Percentiles rank a stretch among this genome's conserved stretches.
Evolutionary conservation across 92 coral and sea anemone species (phyloP).

Genomic region (Blastomussa wellsi): DNA sequence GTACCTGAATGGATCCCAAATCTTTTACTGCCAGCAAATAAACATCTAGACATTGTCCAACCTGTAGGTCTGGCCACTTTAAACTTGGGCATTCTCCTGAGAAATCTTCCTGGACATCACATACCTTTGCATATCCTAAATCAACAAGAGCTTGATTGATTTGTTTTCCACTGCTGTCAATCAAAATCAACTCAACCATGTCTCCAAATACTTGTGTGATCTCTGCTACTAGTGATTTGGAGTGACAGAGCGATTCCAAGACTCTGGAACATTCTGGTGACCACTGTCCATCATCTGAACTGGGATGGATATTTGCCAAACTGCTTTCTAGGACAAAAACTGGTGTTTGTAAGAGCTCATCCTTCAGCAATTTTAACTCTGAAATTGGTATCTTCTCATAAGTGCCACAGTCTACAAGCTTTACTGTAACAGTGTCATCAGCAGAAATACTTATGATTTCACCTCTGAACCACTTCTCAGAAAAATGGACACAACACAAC

Average conservation of each 20-base stretch:
- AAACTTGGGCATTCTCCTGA: conserved; percentile 5
- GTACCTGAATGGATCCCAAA: conserved; percentile 33
- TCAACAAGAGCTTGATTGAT: conserved; percentile 40
- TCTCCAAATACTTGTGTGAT: conserved; percentile 26
- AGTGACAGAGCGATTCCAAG: conserved; percentile 46
- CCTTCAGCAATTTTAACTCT: conserved; percentile 53
- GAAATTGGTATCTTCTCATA: conserved; percentile 61
- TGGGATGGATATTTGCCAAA: conserved; percentile 55
- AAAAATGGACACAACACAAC: conserved; percentile 77
- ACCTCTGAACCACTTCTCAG: conserved; percentile 80
- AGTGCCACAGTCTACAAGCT: conserved; percentile 81
- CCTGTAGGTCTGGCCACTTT: conserved; percentile 32
- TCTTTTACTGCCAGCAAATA: conserved; percentile 8
- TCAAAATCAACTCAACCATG: conserved; percentile 29
- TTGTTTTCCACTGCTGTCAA: conserved; percentile 45
- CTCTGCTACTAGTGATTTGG: conserved; percentile 35
- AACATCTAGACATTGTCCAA: conserved; percentile 12
- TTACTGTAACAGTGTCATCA: conserved; percentile 62
- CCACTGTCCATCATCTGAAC: conserved; percentile 51
- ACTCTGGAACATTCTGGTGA: conserved; percentile 40
- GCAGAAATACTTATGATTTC: conserved; percentile 57
- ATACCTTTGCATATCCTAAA: conserved; percentile 41
- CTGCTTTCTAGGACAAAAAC: conserved; percentile 65
- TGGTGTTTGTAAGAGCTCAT: conserved; percentile 63
- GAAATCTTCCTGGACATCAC: conserved; percentile 23